Evolutionary conservation across 1,140 invertebrate species (phyloP).

Genomic region (Mamestra configurata): DNA sequence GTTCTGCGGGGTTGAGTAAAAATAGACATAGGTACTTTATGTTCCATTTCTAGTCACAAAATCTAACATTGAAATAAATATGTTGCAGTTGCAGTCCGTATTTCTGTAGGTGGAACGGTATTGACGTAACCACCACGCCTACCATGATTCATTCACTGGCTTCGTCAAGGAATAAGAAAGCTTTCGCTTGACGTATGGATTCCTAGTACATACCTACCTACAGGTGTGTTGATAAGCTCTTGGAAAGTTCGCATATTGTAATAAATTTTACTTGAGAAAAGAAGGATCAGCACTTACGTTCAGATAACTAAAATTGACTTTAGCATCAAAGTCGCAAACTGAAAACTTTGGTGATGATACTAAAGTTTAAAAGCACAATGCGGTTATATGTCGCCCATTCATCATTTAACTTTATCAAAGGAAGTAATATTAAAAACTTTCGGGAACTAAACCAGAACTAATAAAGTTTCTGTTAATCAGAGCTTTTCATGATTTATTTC

Average conservation of each 20-base stretch:
- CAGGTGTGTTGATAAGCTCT: background rate
- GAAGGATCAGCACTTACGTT: background rate
- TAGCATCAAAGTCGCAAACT: no score
- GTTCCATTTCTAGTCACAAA: background rate
- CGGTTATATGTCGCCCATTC: no score
- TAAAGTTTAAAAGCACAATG: no score
- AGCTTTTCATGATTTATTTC: background rate
- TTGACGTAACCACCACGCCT: slow-evolving; percentile 49
- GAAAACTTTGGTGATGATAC: no score
- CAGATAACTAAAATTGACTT: no score
- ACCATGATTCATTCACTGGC: slow-evolving; percentile 37
- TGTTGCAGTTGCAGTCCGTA: slow-evolving; percentile 23
- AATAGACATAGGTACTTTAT: background rate
- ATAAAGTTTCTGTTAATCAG: background rate
- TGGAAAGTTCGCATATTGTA: background rate
- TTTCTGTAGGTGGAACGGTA: background rate
- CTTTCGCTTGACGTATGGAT: background rate
- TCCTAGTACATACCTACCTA: background rate
- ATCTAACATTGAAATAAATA: slow-evolving; percentile 1
- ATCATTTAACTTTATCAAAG: no score
- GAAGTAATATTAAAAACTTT: no score
- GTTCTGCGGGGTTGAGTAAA: background rate
- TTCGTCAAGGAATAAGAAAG: slow-evolving; percentile 35
- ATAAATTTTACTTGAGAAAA: background rate
- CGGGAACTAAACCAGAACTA: background rate